Conservation (phyloP, 2,797 vertebrate species). For the Acrossocheilus fasciatus region DNA sequence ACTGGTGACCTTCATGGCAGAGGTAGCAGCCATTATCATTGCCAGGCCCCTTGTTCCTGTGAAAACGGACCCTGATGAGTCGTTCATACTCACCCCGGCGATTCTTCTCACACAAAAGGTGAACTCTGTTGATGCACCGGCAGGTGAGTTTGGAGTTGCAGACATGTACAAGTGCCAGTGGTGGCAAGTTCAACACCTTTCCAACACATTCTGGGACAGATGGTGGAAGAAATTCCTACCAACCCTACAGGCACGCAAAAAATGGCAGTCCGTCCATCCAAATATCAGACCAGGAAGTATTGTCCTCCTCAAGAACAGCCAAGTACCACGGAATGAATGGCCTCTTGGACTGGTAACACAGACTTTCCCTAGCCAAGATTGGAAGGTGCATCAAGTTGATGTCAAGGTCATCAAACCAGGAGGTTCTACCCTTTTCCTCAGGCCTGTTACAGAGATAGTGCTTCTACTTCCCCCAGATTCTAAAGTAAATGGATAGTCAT, state of each 20-base stretch:
- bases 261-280: not conserved
- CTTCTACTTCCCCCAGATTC: not conserved
- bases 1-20: not conserved
- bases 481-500: not conserved
- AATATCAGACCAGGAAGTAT: not conserved
- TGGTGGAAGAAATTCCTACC: not conserved
- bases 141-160: not conserved
- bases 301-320: not conserved
- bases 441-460: not conserved
- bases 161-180: not conserved
- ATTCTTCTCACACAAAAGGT: not conserved
- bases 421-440: not conserved
- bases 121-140: not conserved
- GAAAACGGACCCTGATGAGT: not conserved
- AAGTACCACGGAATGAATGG: not conserved
- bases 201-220: conserved; percentile 5
- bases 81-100: not conserved
- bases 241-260: not conserved
- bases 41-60: not conserved
- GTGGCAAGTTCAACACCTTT: conserved; percentile 7
- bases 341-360: not conserved
- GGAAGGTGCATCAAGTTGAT: not conserved
- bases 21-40: not conserved
- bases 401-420: not conserved
- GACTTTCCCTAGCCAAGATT: not conserved